A percentile compares a stretch with the other conserved stretches of the same genome.
Evolutionary conservation across 2,113 vertebrate species (phyloP).

Genomic region (Pluvianellus socialis): DNA sequence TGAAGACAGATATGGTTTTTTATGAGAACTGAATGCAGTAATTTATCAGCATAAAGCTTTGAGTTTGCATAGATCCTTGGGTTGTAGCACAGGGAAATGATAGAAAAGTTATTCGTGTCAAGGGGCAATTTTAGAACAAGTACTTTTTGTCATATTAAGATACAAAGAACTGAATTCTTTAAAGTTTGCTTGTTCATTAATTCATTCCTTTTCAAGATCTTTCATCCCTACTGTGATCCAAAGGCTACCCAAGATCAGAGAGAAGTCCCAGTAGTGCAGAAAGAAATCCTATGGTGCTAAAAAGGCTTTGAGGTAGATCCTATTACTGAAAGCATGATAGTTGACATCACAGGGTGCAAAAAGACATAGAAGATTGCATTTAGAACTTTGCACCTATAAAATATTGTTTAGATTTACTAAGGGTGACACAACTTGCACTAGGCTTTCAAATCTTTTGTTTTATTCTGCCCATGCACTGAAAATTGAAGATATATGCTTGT

Average conservation of each 20-base stretch:
- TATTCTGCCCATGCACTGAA: neutral
- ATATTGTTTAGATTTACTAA: neutral
- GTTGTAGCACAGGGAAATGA: slow-evolving; percentile 17
- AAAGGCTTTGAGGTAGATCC: slow-evolving; percentile 37
- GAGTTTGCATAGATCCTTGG: neutral
- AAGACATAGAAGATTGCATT: neutral
- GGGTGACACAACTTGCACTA: neutral
- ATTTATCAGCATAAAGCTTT: slow-evolving; percentile 53
- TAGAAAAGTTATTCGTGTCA: neutral
- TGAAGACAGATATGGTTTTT: slow-evolving; percentile 39
- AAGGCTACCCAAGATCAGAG: slow-evolving; percentile 44
- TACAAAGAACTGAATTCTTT: slow-evolving; percentile 16
- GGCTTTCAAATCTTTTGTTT: neutral
- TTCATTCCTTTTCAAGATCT: slow-evolving; percentile 64
- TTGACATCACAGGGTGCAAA: neutral
- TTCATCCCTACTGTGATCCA: slow-evolving; percentile 18
- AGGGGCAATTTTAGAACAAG: slow-evolving; percentile 24
- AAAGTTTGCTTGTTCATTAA: slow-evolving; percentile 47
- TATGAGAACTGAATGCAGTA: slow-evolving; percentile 24
- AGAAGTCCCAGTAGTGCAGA: neutral
- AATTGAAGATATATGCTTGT: neutral
- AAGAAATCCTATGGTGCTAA: slow-evolving; percentile 19
- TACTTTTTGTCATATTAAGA: slow-evolving; percentile 22
- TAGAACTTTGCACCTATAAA: neutral
- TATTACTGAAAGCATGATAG: neutral